These are phyloP conservation scores for Slavum lentiscoides DNA, from an alignment of 2,888 invertebrate species.

Conservation along the genomic window DNA sequence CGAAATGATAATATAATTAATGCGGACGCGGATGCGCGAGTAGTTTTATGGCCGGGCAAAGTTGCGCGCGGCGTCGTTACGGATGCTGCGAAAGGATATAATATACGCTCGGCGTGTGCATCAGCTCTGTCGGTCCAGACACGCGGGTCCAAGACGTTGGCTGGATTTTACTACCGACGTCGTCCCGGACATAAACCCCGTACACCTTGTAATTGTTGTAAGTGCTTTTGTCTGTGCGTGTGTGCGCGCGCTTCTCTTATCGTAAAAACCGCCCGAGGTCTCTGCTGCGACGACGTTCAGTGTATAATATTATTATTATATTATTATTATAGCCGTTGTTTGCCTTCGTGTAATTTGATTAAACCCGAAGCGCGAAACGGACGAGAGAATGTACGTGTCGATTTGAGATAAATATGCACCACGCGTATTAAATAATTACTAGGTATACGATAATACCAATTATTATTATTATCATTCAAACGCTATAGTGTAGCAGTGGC, in stretches of 20 bases:
- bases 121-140: neutral
- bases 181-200: neutral
- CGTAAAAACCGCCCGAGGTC: conserved; percentile 35
- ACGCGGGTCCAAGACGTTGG: conserved; percentile 27
- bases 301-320: conserved; percentile 11
- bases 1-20: conserved; percentile 45
- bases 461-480: no score
- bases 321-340: no score
- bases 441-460: no score
- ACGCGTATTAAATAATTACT: no score
- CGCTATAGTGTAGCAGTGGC: no score
- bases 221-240: conserved; percentile 40
- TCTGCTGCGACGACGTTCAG: neutral
- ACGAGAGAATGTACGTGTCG: no score
- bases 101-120: neutral
- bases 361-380: no score
- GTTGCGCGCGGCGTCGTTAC: conserved; percentile 12
- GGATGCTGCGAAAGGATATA: neutral
- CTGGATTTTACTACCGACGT: conserved; percentile 38
- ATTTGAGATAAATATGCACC: no score
- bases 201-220: conserved; percentile 48
- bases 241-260: neutral
- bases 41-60: conserved; percentile 38
- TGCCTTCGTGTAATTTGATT: no score
- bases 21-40: conserved; percentile 11